phyloP scores from a whole-genome alignment of 2,797 vertebrate species.

The Pyrocephalus nanus region DNA sequence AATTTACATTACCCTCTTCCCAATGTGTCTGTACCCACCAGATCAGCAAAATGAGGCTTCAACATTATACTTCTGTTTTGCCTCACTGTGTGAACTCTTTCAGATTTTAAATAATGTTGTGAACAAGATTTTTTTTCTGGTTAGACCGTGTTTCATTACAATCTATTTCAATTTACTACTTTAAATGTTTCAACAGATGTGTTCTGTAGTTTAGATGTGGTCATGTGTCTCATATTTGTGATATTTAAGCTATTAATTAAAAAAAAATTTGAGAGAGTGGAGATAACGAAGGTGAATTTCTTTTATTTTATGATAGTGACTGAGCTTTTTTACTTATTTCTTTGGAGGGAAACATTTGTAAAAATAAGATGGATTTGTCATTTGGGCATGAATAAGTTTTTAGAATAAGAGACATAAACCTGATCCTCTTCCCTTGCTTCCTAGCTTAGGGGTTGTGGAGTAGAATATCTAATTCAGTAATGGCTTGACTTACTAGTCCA shows the following conservation, averaged over 20 bases:
- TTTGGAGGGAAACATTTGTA: neutral
- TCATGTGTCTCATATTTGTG: neutral
- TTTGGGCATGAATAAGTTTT: neutral
- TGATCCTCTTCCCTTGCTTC: accelerated
- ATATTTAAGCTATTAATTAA: neutral
- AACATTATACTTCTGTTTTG: neutral
- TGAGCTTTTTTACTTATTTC: neutral
- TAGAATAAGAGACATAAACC: neutral
- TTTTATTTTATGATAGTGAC: neutral
- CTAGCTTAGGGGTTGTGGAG: neutral
- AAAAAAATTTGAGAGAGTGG: neutral
- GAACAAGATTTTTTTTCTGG: neutral
- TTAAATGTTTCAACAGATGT: neutral
- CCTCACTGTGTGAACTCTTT: neutral
- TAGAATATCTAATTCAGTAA: neutral
- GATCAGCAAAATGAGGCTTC: neutral
- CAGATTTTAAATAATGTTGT: neutral
- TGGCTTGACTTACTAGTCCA: neutral
- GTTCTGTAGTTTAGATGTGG: neutral
- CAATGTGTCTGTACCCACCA: neutral
- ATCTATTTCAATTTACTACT: neutral
- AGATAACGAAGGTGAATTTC: neutral
- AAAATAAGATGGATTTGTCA: neutral
- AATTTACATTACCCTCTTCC: neutral
- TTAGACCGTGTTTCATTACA: neutral